phyloP scores from a whole-genome alignment of 2,888 invertebrate species.

The Criorhina ranunculi region DNA sequence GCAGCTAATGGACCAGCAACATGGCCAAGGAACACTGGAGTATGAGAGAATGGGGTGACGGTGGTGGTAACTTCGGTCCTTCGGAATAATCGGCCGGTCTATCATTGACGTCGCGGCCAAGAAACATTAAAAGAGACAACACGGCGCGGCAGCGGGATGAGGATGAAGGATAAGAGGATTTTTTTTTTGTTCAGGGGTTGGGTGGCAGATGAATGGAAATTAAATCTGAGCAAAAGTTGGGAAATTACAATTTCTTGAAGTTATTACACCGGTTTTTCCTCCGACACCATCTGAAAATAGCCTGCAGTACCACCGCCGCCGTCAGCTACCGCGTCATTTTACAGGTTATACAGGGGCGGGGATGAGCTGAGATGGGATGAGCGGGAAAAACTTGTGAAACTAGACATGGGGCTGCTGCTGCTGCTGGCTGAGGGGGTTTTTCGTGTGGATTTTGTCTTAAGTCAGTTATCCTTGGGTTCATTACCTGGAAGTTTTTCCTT shows the following conservation, averaged over 20 bases:
- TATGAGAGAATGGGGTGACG: neutral
- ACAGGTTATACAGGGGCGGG: slow-evolving; percentile 44
- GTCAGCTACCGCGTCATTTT: slow-evolving; percentile 64
- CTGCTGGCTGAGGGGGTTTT: slow-evolving; percentile 1
- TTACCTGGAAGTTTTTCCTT: slow-evolving; percentile 70
- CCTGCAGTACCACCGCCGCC: slow-evolving; percentile 51
- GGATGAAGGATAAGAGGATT: slow-evolving; percentile 53
- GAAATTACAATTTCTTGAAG: slow-evolving; percentile 76
- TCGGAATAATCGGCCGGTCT: slow-evolving; percentile 69
- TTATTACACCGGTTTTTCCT: slow-evolving; percentile 75
- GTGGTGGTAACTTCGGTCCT: slow-evolving; percentile 28
- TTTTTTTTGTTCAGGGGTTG: neutral
- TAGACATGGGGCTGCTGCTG: slow-evolving; percentile 34
- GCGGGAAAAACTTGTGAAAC: slow-evolving; percentile 46
- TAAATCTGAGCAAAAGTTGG: slow-evolving; percentile 75
- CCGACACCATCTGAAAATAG: slow-evolving; percentile 68
- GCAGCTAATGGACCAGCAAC: slow-evolving; percentile 76
- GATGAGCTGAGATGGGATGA: neutral
- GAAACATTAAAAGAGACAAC: slow-evolving; percentile 67
- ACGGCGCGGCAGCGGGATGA: slow-evolving; percentile 15
- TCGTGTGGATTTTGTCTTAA: slow-evolving; percentile 76
- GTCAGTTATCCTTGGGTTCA: slow-evolving; percentile 76
- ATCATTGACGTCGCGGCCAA: slow-evolving; percentile 67
- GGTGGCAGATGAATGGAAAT: slow-evolving; percentile 65
- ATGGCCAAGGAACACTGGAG: slow-evolving; percentile 37